Conservation (phyloP, 2,888 invertebrate genomes). For the Heliconius cydno region DNA sequence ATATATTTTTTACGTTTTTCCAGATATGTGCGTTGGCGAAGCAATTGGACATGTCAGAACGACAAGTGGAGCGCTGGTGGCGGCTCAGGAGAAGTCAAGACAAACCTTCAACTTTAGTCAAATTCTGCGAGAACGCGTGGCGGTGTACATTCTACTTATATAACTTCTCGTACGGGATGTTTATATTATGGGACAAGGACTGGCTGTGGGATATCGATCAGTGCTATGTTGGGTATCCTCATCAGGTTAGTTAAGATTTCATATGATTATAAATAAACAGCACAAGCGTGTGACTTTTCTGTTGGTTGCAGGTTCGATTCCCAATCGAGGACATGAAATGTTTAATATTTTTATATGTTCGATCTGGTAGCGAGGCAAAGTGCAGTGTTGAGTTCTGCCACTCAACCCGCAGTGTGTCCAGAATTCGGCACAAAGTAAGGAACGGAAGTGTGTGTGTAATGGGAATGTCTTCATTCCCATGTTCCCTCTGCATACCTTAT, state of each 20-base stretch:
- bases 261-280: neutral
- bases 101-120: constrained; percentile 94
- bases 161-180: constrained; percentile 92
- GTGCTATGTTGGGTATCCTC: constrained; percentile 92
- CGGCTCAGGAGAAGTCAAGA: constrained; percentile 92
- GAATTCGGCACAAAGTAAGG: neutral
- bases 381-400: neutral
- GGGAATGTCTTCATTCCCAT: too few species aligned
- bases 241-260: constrained; percentile 83
- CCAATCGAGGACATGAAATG: neutral
- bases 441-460: neutral
- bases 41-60: constrained; percentile 91
- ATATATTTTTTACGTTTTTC: neutral
- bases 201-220: constrained; percentile 97
- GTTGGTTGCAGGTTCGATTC: too few species aligned
- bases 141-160: constrained; percentile 93
- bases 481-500: neutral
- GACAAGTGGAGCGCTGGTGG: constrained; percentile 97
- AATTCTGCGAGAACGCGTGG: constrained; percentile 97
- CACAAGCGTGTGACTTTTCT: too few species aligned
- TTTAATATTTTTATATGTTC: neutral
- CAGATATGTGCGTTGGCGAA: constrained; percentile 90
- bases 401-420: neutral
- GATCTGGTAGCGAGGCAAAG: neutral
- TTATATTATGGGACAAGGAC: constrained; percentile 94